Conservation (phyloP, 2,797 vertebrate genomes). For the Lithobates pipiens region DNA sequence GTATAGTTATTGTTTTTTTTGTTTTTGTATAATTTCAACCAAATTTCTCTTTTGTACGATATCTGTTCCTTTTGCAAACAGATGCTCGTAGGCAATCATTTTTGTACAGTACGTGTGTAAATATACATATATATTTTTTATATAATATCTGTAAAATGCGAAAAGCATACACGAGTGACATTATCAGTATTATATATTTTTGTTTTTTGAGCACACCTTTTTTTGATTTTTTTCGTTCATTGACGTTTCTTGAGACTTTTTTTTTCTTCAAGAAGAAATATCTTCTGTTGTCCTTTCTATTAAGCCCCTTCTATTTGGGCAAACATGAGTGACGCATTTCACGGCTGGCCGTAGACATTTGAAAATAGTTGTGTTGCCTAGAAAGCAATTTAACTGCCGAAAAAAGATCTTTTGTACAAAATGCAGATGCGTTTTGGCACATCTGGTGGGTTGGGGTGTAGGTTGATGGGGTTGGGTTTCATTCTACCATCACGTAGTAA, state of each 20-base stretch:
- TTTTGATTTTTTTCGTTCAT: constrained; percentile 23
- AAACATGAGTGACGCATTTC: too few species aligned
- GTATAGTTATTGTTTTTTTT: constrained; percentile 18
- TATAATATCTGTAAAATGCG: constrained; percentile 47
- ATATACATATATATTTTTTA: constrained; percentile 61
- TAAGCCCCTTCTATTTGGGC: too few species aligned
- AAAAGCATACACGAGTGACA: constrained; percentile 49
- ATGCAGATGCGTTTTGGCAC: too few species aligned
- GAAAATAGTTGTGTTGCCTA: too few species aligned
- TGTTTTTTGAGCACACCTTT: background rate
- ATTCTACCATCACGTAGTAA: too few species aligned
- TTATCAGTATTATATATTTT: constrained; percentile 59
- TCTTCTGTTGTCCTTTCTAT: constrained; percentile 1
- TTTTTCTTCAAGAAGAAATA: constrained; percentile 45
- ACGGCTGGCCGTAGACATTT: too few species aligned
- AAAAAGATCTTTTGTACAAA: too few species aligned
- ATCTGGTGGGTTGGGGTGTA: too few species aligned
- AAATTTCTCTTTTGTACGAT: constrained; percentile 41
- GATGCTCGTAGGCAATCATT: constrained; percentile 52
- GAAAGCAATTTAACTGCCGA: too few species aligned
- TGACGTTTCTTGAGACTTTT: constrained; percentile 56
- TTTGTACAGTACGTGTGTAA: constrained; percentile 58
- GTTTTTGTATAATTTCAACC: constrained; percentile 42
- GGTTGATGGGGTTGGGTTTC: too few species aligned
- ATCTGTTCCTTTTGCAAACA: constrained; percentile 61